Evolutionary conservation across 2,113 vertebrate species (phyloP).

Genomic region (Spermophilus dauricus): DNA sequence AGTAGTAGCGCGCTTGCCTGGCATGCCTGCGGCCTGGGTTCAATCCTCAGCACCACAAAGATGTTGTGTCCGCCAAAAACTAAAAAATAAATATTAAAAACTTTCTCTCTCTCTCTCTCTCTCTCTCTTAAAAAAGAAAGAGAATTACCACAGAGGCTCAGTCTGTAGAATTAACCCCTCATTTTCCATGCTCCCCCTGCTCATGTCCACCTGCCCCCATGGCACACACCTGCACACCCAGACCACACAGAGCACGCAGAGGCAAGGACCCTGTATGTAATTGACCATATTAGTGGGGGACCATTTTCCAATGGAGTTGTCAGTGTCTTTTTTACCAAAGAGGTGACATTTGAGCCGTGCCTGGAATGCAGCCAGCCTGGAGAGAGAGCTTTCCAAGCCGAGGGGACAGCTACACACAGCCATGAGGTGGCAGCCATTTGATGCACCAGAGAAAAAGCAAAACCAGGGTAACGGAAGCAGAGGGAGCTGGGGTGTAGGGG

Average conservation of each 20-base stretch:
- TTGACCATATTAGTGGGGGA: fast-evolving
- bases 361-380: not conserved
- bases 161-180: too few species aligned
- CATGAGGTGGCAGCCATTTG: not conserved
- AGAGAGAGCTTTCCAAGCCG: not conserved
- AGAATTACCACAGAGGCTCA: too few species aligned
- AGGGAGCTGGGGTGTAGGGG: fast-evolving
- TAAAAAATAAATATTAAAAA: too few species aligned
- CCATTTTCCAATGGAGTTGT: not conserved
- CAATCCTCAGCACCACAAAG: too few species aligned
- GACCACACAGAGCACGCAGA: not conserved
- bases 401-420: not conserved
- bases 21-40: too few species aligned
- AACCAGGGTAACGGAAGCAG: not conserved
- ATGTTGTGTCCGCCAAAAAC: too few species aligned
- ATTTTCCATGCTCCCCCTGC: too few species aligned
- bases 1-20: too few species aligned
- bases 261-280: not conserved
- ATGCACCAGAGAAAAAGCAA: not conserved
- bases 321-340: not conserved
- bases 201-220: too few species aligned
- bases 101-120: too few species aligned
- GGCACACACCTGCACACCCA: not conserved
- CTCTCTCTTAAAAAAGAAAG: too few species aligned
- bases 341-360: not conserved